A percentile compares a stretch with the other conserved stretches of the same genome.
Conservation (phyloP, 2,113 vertebrate species). For the Nerophis ophidion region DNA sequence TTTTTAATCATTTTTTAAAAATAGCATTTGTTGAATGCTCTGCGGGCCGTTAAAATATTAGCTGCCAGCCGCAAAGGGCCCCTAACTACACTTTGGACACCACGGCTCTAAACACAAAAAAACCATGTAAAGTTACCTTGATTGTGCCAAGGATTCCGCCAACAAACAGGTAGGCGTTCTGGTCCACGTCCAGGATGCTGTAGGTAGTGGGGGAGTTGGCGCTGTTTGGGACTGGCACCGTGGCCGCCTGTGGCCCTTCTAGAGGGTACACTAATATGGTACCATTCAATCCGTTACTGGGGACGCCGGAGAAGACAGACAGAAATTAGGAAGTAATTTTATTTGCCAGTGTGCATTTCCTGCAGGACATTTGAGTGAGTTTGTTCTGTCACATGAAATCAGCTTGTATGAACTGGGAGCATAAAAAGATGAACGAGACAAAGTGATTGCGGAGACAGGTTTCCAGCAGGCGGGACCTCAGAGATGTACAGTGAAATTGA, state of each 20-base stretch:
- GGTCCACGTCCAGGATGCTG: slow-evolving; percentile 92
- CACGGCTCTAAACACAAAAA: not conserved
- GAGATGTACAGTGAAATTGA: slow-evolving; percentile 39
- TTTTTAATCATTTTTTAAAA: too few relatives aligned
- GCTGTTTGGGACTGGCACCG: slow-evolving; percentile 74
- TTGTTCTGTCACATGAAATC: slow-evolving; percentile 14
- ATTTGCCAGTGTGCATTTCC: slow-evolving; percentile 14
- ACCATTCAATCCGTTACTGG: slow-evolving; percentile 87
- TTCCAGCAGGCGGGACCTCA: slow-evolving; percentile 20
- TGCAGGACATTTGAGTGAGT: slow-evolving; percentile 23
- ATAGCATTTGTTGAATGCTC: too few relatives aligned
- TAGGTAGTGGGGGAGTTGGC: slow-evolving; percentile 80
- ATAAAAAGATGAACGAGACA: slow-evolving; percentile 32
- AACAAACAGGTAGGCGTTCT: slow-evolving; percentile 91
- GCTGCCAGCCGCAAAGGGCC: too few relatives aligned
- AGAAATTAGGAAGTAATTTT: slow-evolving; percentile 11
- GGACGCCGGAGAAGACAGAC: slow-evolving; percentile 9
- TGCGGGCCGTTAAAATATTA: too few relatives aligned
- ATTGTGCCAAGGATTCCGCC: slow-evolving; percentile 86
- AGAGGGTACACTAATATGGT: slow-evolving; percentile 87
- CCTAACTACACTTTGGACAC: too few relatives aligned
- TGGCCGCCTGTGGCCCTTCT: slow-evolving; percentile 86
- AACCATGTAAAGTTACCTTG: slow-evolving; percentile 71
- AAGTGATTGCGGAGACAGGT: slow-evolving; percentile 12
- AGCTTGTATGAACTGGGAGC: slow-evolving; percentile 35